Base-by-base conservation (phyloP, 1,140 invertebrate genomes). In the Diuraphis noxia region DNA sequence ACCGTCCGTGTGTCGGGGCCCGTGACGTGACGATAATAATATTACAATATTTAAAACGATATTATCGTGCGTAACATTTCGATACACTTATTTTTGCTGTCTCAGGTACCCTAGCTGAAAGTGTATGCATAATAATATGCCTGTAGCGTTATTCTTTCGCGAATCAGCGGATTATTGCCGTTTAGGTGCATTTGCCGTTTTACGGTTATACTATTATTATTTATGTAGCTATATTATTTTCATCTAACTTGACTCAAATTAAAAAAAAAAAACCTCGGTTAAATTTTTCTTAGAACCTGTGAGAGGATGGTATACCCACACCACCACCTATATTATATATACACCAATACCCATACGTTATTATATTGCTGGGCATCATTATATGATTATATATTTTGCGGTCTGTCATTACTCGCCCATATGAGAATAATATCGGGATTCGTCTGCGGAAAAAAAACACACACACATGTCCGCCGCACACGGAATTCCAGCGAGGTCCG, bases 61-160 rank as follows among this genome's bases (percentile, higher is more conserved):
- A 72, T n/a, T 72, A n/a, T 72, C 56, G n/a, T 72, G 56, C 56
- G 30, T 72, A 72, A 72, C n/a, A 72, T 72, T 72, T 72, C 56
- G 56, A 72, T 72, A 72, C 34, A 30, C 13, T 17, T 17, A 49
- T n/a, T 72, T 72, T 72, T 34, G 56, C 13, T 17, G 56, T 17
- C 34, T 6, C n/a, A n/a, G 30, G 13, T n/a, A 72, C n/a, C 17
- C 17, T n/a, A n/a, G n/a, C n/a, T n/a, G n/a, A n/a, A 6, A 30
- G 30, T 56, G 30, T 30, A 25, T n/a, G 34, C 30, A 25, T 63
- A n/a, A 6, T 30, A 30, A n/a, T n/a, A n/a, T n/a, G n/a, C n/a
- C n/a, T n/a, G n/a, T n/a, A n/a, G 13, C 56, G 30, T n/a, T 72
- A n/a, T n/a, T 30, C 13, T 72, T 72, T 72, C 34, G 19, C 30